Conservation (phyloP, 2,888 invertebrate genomes). For the Ectropis crepuscularia region DNA sequence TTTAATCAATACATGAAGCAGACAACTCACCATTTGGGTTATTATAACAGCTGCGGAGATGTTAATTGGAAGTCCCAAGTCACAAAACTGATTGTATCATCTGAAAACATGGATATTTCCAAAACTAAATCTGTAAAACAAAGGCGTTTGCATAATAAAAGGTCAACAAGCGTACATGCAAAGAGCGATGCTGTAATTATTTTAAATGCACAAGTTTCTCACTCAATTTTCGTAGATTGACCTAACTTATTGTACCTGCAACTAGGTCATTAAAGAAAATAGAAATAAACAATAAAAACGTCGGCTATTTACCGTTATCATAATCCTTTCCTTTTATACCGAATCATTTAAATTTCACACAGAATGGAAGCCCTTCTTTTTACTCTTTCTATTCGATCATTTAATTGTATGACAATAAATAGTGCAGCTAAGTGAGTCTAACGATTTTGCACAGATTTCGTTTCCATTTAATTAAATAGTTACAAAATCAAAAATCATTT, state of each 20-base stretch:
- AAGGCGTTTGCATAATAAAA: constrained; percentile 20
- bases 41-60: constrained; percentile 31
- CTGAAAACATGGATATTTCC: constrained; percentile 35
- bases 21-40: constrained; percentile 52
- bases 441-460: too few relatives aligned
- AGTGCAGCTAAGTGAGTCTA: too few relatives aligned
- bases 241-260: background rate
- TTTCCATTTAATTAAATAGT: too few relatives aligned
- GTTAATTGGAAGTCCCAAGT: constrained; percentile 21
- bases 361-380: too few relatives aligned
- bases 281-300: background rate
- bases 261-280: background rate
- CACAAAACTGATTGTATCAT: constrained; percentile 27
- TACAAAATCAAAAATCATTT: too few relatives aligned
- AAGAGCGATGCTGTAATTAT: constrained; percentile 6
- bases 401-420: too few relatives aligned
- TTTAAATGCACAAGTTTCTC: constrained; percentile 12
- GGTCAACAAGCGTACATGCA: constrained; percentile 17
- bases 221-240: background rate
- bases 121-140: constrained; percentile 27
- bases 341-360: too few relatives aligned
- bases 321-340: background rate
- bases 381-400: too few relatives aligned
- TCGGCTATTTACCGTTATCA: constrained; percentile 8
- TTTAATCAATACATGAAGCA: background rate